Percentiles rank a stretch among this genome's conserved stretches.
Conservation (phyloP, 2,113 vertebrate genomes). For the Perca schrenkii region DNA sequence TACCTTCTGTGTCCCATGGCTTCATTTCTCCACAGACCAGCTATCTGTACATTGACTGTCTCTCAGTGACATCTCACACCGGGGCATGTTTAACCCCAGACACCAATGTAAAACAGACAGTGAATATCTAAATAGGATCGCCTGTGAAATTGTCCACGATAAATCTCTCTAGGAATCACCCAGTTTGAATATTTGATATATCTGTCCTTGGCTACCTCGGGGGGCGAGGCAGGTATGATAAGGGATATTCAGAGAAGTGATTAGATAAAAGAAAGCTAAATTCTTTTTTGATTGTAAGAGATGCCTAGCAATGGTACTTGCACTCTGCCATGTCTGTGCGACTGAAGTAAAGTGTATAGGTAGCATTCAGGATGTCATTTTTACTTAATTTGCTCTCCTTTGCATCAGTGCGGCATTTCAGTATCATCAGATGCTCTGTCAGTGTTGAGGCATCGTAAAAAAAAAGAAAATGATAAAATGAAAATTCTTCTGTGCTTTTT, state of each 20-base stretch:
- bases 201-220: constrained; percentile 71
- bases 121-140: constrained; percentile 84
- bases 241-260: constrained; percentile 77
- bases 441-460: constrained; percentile 32
- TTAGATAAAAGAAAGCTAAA: constrained; percentile 77
- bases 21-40: constrained; percentile 73
- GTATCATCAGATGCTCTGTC: constrained; percentile 70
- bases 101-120: constrained; percentile 59
- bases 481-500: constrained; percentile 64
- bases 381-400: constrained; percentile 78
- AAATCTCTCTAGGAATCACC: constrained; percentile 81
- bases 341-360: constrained; percentile 72
- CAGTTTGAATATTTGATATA: constrained; percentile 80
- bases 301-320: constrained; percentile 68
- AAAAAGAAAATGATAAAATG: constrained; percentile 46
- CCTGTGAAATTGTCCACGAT: constrained; percentile 75
- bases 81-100: constrained; percentile 73
- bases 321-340: constrained; percentile 71
- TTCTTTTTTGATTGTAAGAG: constrained; percentile 68
- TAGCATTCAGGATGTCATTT: constrained; percentile 72
- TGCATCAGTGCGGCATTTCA: constrained; percentile 59
- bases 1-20: constrained; percentile 74
- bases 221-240: constrained; percentile 71
- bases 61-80: constrained; percentile 73
- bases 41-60: constrained; percentile 76